Base-by-base conservation (phyloP, 2,113 vertebrate species). In the Dicerorhinus sumatrensis region DNA sequence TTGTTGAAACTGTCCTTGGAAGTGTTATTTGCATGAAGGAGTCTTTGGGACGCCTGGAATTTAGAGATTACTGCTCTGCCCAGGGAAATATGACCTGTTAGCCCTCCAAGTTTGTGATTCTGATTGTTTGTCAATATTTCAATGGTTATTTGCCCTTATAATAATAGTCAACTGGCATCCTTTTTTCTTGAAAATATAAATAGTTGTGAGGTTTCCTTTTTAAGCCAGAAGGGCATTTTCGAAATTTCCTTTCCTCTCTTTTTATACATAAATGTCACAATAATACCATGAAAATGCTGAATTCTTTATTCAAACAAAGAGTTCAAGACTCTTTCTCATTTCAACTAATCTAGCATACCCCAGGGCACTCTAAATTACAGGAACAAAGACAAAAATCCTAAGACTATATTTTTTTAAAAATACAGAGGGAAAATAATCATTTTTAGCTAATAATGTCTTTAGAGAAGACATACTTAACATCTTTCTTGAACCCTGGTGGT, bases 221-320 rank as follows among this genome's bases (percentile, higher is more conserved):
- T 56, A 56, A 56, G 31, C 58, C 51, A 81, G 23, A 75, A 77
- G n/a, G 79, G 20, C n/a, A 82, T n/a, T 42, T 94, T 60, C 33
- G 6, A 21, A 56, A 72, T 60, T 77, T 3, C 12, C 25, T 82
- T 48, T 91, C 72, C 46, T 72, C 58, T 81, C 21, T 36, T 6
- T 81, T 92, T 77, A 75, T 58, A 42, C 11, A 70, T 33, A 86
- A 77, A 46, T 27, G 39, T 51, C 51, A 60, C 27, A 94, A 36
- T 62, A 89, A 81, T 88, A 42, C 20, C 56, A 69, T 39, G 6
- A 95, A 91, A 60, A 91, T 76, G 12, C 21, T 77, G 33, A 81
- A 60, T 82, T 76, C 23, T 86, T 95, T 54, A 92, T 89, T 82
- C n/a, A 95, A 90, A 60, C 12, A 67, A 89, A 92, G 54, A 56